These are phyloP conservation scores for Stenopsyche tienmushanensis DNA, from an alignment of 1,140 invertebrate genomes.

Conservation along the genomic window DNA sequence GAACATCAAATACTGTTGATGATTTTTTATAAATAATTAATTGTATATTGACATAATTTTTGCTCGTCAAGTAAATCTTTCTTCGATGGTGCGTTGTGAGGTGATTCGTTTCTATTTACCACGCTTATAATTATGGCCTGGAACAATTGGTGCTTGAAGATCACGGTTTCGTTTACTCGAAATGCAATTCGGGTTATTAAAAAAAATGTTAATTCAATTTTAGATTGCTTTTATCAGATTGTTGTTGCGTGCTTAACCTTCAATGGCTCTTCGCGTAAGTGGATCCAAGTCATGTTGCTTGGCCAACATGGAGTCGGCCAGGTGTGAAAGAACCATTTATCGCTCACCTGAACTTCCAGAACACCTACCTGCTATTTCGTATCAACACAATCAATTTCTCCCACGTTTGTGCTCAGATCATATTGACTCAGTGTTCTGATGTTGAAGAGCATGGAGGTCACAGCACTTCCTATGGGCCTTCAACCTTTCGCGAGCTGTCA, in stretches of 20 bases:
- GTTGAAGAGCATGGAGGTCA: too few species aligned
- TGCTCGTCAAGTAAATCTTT: too few species aligned
- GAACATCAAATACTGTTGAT: too few species aligned
- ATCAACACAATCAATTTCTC: constrained; percentile 26
- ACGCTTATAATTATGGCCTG: too few species aligned
- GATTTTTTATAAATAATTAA: too few species aligned
- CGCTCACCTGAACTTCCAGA: not conserved
- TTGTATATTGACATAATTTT: too few species aligned
- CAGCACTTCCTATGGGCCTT: constrained; percentile 5
- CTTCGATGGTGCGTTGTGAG: not conserved
- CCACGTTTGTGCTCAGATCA: constrained; percentile 10
- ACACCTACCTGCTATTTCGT: not conserved
- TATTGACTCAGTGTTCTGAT: too few species aligned
- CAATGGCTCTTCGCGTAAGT: not conserved
- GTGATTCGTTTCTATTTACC: not conserved
- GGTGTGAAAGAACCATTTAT: constrained; percentile 20
- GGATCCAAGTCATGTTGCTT: constrained; percentile 10
- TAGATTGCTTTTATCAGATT: constrained; percentile 10
- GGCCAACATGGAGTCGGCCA: constrained; percentile 11
- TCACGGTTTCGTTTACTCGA: too few species aligned
- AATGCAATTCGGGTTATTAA: not conserved
- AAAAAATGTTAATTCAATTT: not conserved
- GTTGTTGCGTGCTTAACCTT: constrained; percentile 11
- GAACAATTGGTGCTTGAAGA: too few species aligned
- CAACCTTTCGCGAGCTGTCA: not conserved